Evolutionary conservation across 2,888 invertebrate species (phyloP), one percentile per base, ranked within the genome.

Genomic region (Crematogaster levior): DNA sequence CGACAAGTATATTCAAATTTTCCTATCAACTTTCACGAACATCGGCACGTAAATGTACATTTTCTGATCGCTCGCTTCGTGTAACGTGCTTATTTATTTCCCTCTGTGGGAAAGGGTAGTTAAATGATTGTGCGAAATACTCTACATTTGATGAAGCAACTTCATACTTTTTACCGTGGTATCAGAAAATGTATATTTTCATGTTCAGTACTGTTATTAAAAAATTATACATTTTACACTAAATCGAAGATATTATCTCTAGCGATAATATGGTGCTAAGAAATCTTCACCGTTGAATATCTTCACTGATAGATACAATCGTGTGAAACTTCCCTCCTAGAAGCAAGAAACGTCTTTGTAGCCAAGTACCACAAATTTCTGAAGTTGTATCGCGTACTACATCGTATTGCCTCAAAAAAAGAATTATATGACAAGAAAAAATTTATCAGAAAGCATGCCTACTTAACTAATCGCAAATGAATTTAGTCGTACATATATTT

Each of bases 261-360:
- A 40, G 27, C 40, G 15, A 18, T 43, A 37, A 34, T 7, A 30
- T 5, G 10, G 9, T 24, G 30, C 27, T 37, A 18, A 53, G 66
- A 43, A 40, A 77, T 68, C 18, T 21, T 82, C 68, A 48, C 12
- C 61, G 40, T 46, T 37, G 21, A 72, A 84, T 63, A 43, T 82
- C 43, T 37, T 85, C 53, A 15, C 12, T 9, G 40, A 61, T 77
- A 56, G 61, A 65, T 74, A 56, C 58, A 60, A 58, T 37, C 46
- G 72, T 56, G 9, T 4, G 46, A 53, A 88, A 88, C 46, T 86
- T 88, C 53, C 68, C 61, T 66, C 48, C 18, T 12, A 53, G 18
- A 75, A 75, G 86, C 85, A 83, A 80, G 83, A 81, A n/a, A n/a
- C 80, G 81, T 75, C 73, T 86, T 79, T 75, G 46, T 83, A 53